Evolutionary conservation across 2,113 vertebrate genomes (phyloP).

Genomic region (Tinamus guttatus): DNA sequence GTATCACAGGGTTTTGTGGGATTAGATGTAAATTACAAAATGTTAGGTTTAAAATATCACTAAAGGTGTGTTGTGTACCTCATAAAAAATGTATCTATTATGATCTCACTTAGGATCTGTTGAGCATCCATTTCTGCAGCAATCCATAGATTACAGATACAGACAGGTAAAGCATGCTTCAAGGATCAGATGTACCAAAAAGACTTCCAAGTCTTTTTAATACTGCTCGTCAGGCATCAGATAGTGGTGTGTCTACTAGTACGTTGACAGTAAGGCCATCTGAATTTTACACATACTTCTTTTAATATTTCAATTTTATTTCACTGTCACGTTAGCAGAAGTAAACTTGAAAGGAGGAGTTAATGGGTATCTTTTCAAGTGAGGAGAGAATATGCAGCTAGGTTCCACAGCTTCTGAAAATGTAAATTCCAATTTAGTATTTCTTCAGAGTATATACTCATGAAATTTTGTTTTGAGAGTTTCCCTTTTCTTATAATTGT

Average conservation of each 20-base stretch:
- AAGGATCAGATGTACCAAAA: not conserved
- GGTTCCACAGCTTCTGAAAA: not conserved
- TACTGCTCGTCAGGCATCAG: not conserved
- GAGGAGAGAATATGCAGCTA: not conserved
- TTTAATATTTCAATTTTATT: not conserved
- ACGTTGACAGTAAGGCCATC: not conserved
- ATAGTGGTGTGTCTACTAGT: not conserved
- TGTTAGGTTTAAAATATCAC: not conserved
- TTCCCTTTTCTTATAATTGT: not conserved
- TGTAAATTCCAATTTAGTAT: not conserved
- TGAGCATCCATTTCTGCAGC: not conserved
- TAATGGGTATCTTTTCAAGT: not conserved
- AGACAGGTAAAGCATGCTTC: not conserved
- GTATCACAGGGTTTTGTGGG: rapidly evolving
- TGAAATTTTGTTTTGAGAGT: not conserved
- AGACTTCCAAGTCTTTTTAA: not conserved
- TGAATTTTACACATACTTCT: not conserved
- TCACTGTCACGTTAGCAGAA: not conserved
- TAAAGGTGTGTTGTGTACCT: not conserved
- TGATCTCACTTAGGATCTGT: not conserved
- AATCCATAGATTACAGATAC: not conserved
- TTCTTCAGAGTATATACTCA: not conserved
- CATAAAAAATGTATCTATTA: not conserved
- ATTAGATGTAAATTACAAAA: not conserved
- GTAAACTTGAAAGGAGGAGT: not conserved